A percentile compares a stretch with the other conserved stretches of the same genome.
Conservation (phyloP, 2,888 invertebrate species). For the Noctua fimbriata region DNA sequence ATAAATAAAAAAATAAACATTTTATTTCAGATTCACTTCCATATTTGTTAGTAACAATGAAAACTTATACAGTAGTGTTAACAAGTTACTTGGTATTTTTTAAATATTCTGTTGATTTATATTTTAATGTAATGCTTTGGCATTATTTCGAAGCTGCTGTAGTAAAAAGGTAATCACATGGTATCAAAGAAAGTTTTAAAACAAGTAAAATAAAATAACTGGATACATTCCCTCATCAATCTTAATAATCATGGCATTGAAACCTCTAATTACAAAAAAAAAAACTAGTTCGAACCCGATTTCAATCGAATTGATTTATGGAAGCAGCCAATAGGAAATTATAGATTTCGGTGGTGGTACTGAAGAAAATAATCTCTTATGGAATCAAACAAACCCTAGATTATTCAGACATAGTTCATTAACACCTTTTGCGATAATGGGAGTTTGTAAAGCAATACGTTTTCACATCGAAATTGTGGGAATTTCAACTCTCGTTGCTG, state of each 20-base stretch:
- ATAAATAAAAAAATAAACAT: too few species aligned
- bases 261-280: constrained; percentile 15
- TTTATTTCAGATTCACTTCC: too few species aligned
- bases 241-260: background rate
- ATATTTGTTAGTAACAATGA: too few species aligned
- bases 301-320: constrained; percentile 41
- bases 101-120: background rate
- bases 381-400: background rate
- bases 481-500: background rate
- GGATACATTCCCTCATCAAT: background rate
- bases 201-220: background rate
- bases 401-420: background rate
- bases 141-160: background rate
- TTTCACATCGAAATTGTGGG: background rate
- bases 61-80: too few species aligned
- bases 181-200: background rate
- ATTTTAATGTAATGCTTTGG: too few species aligned
- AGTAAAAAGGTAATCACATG: background rate
- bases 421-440: background rate
- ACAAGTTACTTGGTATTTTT: background rate
- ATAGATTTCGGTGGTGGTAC: constrained; percentile 4
- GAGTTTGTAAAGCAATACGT: background rate
- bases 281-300: constrained; percentile 23
- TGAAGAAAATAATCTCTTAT: background rate
- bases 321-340: background rate